Conservation (phyloP, 2,888 invertebrate genomes). For the Limnephilus lunatus region DNA sequence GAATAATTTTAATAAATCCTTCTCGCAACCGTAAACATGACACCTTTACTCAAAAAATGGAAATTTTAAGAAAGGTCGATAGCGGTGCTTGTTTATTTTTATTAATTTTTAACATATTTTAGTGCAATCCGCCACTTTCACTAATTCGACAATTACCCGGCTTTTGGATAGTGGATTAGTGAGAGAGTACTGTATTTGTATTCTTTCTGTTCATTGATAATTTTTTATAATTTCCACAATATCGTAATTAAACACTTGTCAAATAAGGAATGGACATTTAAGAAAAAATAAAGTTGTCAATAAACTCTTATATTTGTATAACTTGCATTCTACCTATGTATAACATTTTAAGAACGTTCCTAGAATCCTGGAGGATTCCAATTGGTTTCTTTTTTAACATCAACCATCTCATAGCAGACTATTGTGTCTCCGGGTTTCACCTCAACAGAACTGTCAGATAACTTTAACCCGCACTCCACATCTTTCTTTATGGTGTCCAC, state of each 20-base stretch:
- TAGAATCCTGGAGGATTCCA: conserved; percentile 84
- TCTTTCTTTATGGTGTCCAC: conserved; percentile 89
- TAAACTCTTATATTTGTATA: not conserved
- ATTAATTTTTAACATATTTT: too few species aligned
- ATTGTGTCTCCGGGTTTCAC: conserved; percentile 88
- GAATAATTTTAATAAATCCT: too few species aligned
- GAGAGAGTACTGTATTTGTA: not conserved
- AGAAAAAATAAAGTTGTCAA: not conserved
- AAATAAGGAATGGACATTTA: not conserved
- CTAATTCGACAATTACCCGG: too few species aligned
- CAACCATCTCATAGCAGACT: conserved; percentile 84
- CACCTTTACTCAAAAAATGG: too few species aligned
- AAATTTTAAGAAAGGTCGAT: too few species aligned
- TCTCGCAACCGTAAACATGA: too few species aligned
- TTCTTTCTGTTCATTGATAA: not conserved
- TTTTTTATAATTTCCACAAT: not conserved
- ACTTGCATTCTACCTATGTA: not conserved
- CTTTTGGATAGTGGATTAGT: too few species aligned
- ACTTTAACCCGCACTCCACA: conserved; percentile 92
- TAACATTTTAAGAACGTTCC: conserved; percentile 17
- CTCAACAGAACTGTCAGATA: conserved; percentile 80
- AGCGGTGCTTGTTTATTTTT: too few species aligned
- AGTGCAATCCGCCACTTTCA: too few species aligned
- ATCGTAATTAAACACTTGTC: not conserved
- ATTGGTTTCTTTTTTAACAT: conserved; percentile 81